A percentile compares a stretch with the other conserved stretches of the same genome.
Conservation (phyloP, 2,888 invertebrate species). For the Hymenopus coronatus region DNA sequence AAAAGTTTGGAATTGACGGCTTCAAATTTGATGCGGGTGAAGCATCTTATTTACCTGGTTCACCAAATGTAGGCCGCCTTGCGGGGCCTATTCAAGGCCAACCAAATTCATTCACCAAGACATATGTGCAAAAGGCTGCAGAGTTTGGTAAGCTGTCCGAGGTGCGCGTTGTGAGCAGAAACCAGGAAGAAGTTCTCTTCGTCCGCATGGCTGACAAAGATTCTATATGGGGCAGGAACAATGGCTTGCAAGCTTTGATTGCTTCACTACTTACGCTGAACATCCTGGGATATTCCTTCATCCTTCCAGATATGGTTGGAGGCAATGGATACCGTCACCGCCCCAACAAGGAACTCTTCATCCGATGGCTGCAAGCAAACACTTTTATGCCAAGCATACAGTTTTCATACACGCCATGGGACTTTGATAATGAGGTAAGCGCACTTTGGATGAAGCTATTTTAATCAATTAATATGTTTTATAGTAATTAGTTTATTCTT, state of each 20-base stretch:
- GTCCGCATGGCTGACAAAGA: slow-evolving; percentile 78
- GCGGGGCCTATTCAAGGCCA: slow-evolving; percentile 54
- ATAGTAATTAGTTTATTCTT: too few relatives aligned
- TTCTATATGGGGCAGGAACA: slow-evolving; percentile 53
- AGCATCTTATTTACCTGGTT: slow-evolving; percentile 63
- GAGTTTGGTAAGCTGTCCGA: slow-evolving; percentile 64
- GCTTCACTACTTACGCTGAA: slow-evolving; percentile 66
- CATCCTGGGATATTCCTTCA: slow-evolving; percentile 65
- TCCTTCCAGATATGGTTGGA: slow-evolving; percentile 80
- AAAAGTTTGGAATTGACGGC: slow-evolving; percentile 64
- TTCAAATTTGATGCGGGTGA: slow-evolving; percentile 85
- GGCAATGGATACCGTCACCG: slow-evolving; percentile 61
- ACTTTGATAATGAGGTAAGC: slow-evolving; percentile 59
- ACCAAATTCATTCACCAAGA: slow-evolving; percentile 56
- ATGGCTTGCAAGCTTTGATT: slow-evolving; percentile 67
- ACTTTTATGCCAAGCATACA: slow-evolving; percentile 77
- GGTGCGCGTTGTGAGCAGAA: slow-evolving; percentile 67
- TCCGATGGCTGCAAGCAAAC: slow-evolving; percentile 76
- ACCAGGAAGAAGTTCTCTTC: slow-evolving; percentile 68
- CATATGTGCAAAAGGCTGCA: slow-evolving; percentile 57
- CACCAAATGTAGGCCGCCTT: slow-evolving; percentile 50
- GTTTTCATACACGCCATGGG: slow-evolving; percentile 78
- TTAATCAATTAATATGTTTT: too few relatives aligned
- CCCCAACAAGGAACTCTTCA: slow-evolving; percentile 63
- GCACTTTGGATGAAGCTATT: background rate